Evolutionary conservation across 2,113 vertebrate species (phyloP), one percentile per base, ranked within the genome.

Genomic region (Serilophus lunatus): DNA sequence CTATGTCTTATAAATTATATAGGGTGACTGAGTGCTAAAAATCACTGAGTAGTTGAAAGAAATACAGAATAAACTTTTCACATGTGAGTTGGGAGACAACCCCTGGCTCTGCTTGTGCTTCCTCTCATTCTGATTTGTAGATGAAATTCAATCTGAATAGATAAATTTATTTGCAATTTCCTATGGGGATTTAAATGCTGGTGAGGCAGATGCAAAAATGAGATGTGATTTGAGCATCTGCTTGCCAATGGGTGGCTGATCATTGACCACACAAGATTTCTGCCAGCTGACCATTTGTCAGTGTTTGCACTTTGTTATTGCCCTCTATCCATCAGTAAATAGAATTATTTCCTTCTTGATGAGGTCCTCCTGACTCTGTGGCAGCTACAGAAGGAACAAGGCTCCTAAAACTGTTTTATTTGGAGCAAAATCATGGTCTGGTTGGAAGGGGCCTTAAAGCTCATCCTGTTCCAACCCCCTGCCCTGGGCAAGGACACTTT

Each of bases 161-260:
- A 51, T 51, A 44, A 3, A 68, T 86, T 88, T 88, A 54, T 91
- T 75, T 94, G 68, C 56, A 60, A 79, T 63, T 78, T 92, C 60
- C 75, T 25, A 2, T 5, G 38, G 64, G 82, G 74, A 36, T 88
- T 64, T 28, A 18, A 93, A 80, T 60, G 75, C 71, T 74, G 45
- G 82, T 54, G 91, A 72, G 54, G 57, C 87, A 74, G 90, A 80
- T 90, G 90, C 63, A 59, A 38, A 90, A 90, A 77, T 35, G 47
- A 88, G 88, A 75, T 80, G 82, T 23, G 56, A 82, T 93, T 92
- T 85, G 79, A 93, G 75, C 95, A 96, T 90, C 96, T 97, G 96
- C 80, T 95, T 64, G 85, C 38, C 83, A 59, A 78, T 63, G 84
- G 35, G 61, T 71, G 82, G 56, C 88, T 96, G 71, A 75, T 94